Evolutionary conservation across 2,888 invertebrate genomes (phyloP).

Genomic region (Dendrolimus houi): DNA sequence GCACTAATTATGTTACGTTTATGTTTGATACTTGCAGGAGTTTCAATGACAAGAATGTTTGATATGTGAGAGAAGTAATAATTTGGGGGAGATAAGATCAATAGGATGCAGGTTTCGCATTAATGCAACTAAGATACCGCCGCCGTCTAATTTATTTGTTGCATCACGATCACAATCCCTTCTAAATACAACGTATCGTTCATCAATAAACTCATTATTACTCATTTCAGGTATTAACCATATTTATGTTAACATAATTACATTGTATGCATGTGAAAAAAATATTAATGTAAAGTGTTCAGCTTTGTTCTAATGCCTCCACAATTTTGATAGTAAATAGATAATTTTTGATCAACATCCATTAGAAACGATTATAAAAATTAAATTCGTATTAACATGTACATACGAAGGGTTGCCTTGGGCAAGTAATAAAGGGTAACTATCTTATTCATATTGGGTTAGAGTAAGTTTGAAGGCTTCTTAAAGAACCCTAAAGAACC

Average conservation of each 20-base stretch:
- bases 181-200: not conserved
- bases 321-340: not conserved
- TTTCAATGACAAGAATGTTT: no score
- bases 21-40: no score
- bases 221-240: not conserved
- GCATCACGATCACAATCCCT: not conserved
- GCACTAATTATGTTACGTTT: no score
- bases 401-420: no score
- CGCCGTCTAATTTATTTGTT: not conserved
- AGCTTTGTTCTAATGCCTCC: not conserved
- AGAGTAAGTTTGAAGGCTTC: no score
- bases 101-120: not conserved
- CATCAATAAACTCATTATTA: not conserved
- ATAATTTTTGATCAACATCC: not conserved
- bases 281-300: not conserved
- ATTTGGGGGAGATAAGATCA: no score
- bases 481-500: no score
- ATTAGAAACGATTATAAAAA: no score
- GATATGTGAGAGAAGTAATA: no score
- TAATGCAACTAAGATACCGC: not conserved
- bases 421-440: no score
- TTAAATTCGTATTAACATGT: no score
- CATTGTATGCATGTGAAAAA: not conserved
- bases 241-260: not conserved
- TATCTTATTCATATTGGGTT: no score